phyloP scores from a whole-genome alignment of 2,113 vertebrate species.

The Todiramphus saurophagus region DNA sequence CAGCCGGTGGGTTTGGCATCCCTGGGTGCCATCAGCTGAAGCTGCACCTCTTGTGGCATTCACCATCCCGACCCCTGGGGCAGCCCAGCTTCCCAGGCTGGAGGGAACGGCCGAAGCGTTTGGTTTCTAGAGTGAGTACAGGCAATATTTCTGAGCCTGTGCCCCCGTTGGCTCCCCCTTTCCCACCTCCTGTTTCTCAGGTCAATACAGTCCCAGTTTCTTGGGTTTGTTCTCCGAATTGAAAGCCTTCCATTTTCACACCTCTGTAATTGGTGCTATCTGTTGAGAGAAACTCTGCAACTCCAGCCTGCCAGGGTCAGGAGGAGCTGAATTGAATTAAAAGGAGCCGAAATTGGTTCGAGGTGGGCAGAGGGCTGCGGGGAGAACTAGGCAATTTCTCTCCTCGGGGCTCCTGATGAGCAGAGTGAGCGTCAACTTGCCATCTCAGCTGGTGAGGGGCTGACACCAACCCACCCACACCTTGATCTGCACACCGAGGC shows the following conservation, averaged over 20 bases:
- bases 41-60: not conserved
- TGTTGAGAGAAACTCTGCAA: conserved; percentile 73
- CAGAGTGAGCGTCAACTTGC: not conserved
- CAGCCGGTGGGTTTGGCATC: accelerated
- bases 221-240: conserved; percentile 63
- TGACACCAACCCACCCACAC: not conserved
- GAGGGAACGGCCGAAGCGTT: not conserved
- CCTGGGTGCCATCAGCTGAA: not conserved
- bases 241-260: conserved; percentile 78
- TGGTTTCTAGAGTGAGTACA: not conserved
- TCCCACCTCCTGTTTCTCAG: conserved; percentile 37
- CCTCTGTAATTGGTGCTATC: conserved; percentile 81
- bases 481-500: conserved; percentile 11
- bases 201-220: conserved; percentile 59
- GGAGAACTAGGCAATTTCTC: conserved; percentile 54
- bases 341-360: conserved; percentile 72
- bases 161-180: not conserved
- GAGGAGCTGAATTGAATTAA: conserved; percentile 76
- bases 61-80: not conserved
- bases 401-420: conserved; percentile 47
- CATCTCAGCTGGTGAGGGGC: not conserved
- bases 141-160: not conserved
- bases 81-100: accelerated
- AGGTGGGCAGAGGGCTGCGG: conserved; percentile 50
- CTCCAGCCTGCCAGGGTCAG: conserved; percentile 73